Evolutionary conservation across 1,140 invertebrate genomes (phyloP), one percentile per base, ranked within the genome.

Genomic region (Psilanteris sp.): DNA sequence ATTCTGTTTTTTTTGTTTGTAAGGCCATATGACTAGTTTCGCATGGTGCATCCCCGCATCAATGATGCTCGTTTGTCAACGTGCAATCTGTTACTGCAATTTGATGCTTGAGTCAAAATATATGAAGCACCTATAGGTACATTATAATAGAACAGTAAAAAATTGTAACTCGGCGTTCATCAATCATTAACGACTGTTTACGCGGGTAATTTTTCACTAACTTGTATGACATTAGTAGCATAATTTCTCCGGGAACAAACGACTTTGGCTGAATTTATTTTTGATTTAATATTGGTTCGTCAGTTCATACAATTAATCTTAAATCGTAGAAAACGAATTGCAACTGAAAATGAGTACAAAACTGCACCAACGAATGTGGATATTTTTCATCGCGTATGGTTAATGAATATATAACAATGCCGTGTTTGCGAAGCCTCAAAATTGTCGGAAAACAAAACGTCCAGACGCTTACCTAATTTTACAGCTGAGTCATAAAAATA

Each of bases 1-100:
- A 67, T 43, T 13, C 8, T 7, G 18, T 61, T 16, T 50, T 14
- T 18, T 27, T 83, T 85, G 84, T 83, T 83, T 82, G 77, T 80
- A 22, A 76, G 72, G 77, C 83, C 84, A 86, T 86, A 84, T 86
- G 84, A 85, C 83, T 81, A 68, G 37, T 61, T 70, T 61, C 61
- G 75, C 61, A 68, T 77, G 55, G 54, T 72, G 77, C 54, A 61
- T 76, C 79, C 55, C 67, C 57, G 44, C 26, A 5, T 44, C 27
- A 31, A 29, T 29, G 52, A 29, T 50, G 75, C 78, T 84, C 80
- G 81, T 86, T 86, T 86, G 83, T 86, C 84, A 86, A 74, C 79
- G 72, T 43, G 77, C 81, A 83, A 84, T 85, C 79, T 84, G 83
- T 78, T 74, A 66, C 61, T 80, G 80, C 73, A 64, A 82, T 81